These are phyloP conservation scores for Bombus superbus DNA, from an alignment of 1,140 invertebrate species.

Conservation along the genomic window DNA sequence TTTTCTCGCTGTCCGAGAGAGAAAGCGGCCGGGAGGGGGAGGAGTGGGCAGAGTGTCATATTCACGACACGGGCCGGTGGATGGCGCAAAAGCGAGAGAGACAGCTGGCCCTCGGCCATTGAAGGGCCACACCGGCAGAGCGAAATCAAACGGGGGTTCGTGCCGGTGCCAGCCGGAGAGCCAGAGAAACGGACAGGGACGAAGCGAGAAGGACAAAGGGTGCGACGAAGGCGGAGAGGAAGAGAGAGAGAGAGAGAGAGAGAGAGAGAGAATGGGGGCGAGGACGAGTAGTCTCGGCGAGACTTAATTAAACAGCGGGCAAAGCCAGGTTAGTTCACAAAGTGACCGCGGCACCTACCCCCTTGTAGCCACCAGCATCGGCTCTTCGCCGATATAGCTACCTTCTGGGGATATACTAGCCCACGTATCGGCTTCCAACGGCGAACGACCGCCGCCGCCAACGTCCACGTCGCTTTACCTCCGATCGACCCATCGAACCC, in stretches of 20 bases:
- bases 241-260: constrained; percentile 33
- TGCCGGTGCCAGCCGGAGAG: constrained; percentile 41
- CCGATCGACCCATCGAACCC: constrained; percentile 21
- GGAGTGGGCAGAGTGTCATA: constrained; percentile 54
- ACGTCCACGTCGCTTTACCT: constrained; percentile 4
- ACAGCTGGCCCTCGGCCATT: constrained; percentile 4
- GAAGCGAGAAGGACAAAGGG: constrained; percentile 14
- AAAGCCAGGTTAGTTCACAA: constrained; percentile 82
- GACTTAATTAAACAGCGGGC: constrained; percentile 83
- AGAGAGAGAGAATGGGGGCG: constrained; percentile 25
- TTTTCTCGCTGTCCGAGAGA: constrained; percentile 47
- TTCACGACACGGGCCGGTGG: constrained; percentile 56
- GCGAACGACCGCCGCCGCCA: constrained; percentile 8
- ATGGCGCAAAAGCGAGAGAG: constrained; percentile 48
- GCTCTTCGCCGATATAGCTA: constrained; percentile 59
- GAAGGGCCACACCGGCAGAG: constrained; percentile 45
- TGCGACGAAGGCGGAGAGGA: constrained; percentile 36
- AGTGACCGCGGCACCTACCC: constrained; percentile 79
- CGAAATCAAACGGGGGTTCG: constrained; percentile 53
- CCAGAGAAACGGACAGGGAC: constrained; percentile 37
- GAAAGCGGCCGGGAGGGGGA: constrained; percentile 30
- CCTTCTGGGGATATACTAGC: constrained; percentile 55
- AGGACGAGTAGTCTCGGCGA: constrained; percentile 78
- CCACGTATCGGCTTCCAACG: constrained; percentile 50
- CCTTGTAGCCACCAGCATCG: constrained; percentile 62